Percentiles rank a stretch among this genome's conserved stretches.
phyloP scores from a whole-genome alignment of 1,140 invertebrate genomes.

The Drosophila paulistorum region DNA sequence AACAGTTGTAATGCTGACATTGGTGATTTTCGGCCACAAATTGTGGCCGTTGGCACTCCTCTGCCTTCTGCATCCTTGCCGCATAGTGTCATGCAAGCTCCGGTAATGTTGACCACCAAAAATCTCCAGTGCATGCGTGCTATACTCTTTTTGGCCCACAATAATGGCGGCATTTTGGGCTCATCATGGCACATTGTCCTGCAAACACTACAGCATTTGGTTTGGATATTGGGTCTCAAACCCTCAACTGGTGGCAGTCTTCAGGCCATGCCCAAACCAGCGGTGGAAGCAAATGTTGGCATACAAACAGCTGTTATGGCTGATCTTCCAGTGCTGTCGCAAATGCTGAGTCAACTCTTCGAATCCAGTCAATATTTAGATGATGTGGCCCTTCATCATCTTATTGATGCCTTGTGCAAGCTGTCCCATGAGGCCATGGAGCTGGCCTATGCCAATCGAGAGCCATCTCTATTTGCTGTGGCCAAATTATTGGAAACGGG shows the following conservation, averaged over 20 bases:
- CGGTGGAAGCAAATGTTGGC: conserved; percentile 93
- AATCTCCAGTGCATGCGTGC: conserved; percentile 98
- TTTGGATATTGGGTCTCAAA: conserved; percentile 98
- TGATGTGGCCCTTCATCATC: conserved; percentile 96
- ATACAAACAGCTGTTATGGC: conserved; percentile 98
- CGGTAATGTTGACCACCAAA: conserved; percentile 99
- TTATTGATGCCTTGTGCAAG: conserved; percentile 98
- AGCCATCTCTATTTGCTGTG: conserved; percentile 98
- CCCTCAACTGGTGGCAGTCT: conserved; percentile 95
- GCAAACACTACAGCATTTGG: conserved; percentile 97
- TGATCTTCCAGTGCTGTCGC: conserved; percentile 95
- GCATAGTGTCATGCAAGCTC: conserved; percentile 91
- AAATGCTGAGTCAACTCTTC: conserved; percentile 96
- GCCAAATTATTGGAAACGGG: conserved; percentile 98
- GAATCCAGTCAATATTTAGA: conserved; percentile 97
- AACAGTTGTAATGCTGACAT: conserved; percentile 84
- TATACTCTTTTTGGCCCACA: conserved; percentile 93
- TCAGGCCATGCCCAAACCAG: conserved; percentile 86
- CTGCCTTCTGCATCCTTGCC: conserved; percentile 92
- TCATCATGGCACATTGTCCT: conserved; percentile 98
- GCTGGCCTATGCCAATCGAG: conserved; percentile 96
- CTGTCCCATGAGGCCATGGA: conserved; percentile 99
- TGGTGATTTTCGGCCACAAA: conserved; percentile 91
- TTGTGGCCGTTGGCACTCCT: conserved; percentile 96
- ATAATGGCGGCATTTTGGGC: conserved; percentile 95